These are phyloP conservation scores for Ips nitidus DNA, from an alignment of 1,140 invertebrate genomes.

Conservation along the genomic window DNA sequence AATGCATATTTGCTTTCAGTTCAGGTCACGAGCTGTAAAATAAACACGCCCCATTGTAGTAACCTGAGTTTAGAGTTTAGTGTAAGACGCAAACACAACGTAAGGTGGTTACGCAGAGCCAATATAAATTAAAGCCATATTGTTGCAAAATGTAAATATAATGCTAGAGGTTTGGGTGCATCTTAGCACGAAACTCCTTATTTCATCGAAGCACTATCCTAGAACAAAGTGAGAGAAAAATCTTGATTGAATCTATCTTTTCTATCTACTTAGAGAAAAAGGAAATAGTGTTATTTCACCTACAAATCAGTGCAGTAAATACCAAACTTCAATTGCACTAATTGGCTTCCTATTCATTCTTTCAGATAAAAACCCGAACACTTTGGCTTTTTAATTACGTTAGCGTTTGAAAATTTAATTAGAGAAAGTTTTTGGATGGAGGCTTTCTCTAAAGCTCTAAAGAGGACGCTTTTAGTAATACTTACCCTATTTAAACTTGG, in stretches of 20 bases:
- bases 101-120: background rate
- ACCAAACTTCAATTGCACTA: conserved; percentile 2
- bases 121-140: background rate
- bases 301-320: background rate
- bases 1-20: background rate
- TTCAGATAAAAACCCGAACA: conserved; percentile 8
- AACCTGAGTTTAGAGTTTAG: background rate
- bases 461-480: too few species aligned
- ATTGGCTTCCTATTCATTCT: conserved; percentile 13
- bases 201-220: background rate
- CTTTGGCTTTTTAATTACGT: background rate
- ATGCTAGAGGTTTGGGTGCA: background rate
- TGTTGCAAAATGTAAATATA: background rate
- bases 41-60: background rate
- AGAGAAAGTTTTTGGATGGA: conserved; percentile 5
- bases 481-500: too few species aligned
- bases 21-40: background rate
- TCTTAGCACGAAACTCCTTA: background rate
- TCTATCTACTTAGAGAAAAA: background rate
- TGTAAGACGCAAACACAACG: background rate
- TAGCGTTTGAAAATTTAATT: conserved; percentile 16
- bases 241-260: background rate
- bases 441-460: too few species aligned
- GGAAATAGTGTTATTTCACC: background rate
- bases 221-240: background rate